Evolutionary conservation across 2,797 vertebrate species (phyloP), one percentile per base, ranked within the genome.

Genomic region (Sitta carolinensis): DNA sequence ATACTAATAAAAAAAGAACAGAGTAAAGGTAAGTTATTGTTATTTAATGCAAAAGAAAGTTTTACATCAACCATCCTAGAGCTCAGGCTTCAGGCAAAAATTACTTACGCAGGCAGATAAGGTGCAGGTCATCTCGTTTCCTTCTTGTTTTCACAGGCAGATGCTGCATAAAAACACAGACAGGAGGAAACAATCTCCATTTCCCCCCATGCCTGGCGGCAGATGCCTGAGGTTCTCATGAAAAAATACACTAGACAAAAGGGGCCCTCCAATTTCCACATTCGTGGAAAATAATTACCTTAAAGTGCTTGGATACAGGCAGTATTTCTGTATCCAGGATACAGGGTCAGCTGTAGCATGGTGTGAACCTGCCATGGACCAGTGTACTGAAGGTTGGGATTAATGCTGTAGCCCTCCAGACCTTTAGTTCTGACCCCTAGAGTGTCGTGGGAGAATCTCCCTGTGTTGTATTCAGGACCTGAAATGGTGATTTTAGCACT

Each of bases 31-130:
- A 85, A 90, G 63, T 95, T 73, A 89, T n/a, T 82, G 29, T 76
- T 90, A 27, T 87, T 84, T 82, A 81, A 95, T 76, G 76, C 70
- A 78, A 66, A 85, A 95, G 30, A 64, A 93, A 83, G 48, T 91
- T 95, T 94, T 86, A 75, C 32, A 86, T 84, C 75, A 96, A 80
- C 68, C 75, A 78, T 78, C 66, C 80, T 84, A 79, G 61, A 57
- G 34, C 32, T 81, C 14, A 88, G 67, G 47, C 84, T 87, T 79
- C 81, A 93, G 61, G 51, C 57, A 91, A 79, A 87, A 94, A 86
- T 89, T 8, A 88, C 95, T 94, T 93, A 79, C 0, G 0, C 58
- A 79, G 87, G 63, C 74, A 87, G 47, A 52, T 80, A 68, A 74
- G 77, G 61, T 29, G 32, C 34, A 29, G 83, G 59, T 87, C 92